These are phyloP conservation scores for Bemisia tabaci DNA, from an alignment of 1,140 invertebrate species.

Conservation along the genomic window DNA sequence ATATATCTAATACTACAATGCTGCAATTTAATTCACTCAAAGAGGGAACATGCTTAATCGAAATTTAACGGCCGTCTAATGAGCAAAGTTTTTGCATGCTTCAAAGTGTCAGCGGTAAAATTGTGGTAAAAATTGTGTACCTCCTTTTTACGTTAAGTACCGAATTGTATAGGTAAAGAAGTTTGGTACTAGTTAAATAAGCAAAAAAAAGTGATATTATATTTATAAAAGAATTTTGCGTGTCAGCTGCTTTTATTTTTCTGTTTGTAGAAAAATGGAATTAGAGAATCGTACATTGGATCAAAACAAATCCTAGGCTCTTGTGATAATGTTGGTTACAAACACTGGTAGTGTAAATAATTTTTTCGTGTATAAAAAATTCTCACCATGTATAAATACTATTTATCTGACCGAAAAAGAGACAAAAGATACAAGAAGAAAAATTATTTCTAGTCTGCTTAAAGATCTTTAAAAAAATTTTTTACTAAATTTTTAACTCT, in stretches of 20 bases:
- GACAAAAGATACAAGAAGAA: background rate
- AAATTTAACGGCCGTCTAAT: too few relatives aligned
- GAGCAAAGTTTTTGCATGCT: too few relatives aligned
- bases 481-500: background rate
- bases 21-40: too few relatives aligned
- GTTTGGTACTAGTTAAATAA: background rate
- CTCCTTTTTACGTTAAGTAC: background rate
- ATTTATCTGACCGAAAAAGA: background rate
- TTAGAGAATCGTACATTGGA: background rate
- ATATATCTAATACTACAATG: too few relatives aligned
- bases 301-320: background rate
- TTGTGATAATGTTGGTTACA: background rate
- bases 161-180: background rate
- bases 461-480: background rate
- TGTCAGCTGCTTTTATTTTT: background rate
- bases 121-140: too few relatives aligned
- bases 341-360: background rate
- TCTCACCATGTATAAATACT: background rate
- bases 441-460: background rate
- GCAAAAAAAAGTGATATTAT: background rate
- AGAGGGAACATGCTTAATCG: too few relatives aligned
- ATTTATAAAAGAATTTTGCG: background rate
- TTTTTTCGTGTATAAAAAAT: background rate
- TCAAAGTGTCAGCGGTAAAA: too few relatives aligned
- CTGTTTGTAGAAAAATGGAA: background rate